Evolutionary conservation across 2,797 vertebrate species (phyloP).

Genomic region (Channallabes apus): DNA sequence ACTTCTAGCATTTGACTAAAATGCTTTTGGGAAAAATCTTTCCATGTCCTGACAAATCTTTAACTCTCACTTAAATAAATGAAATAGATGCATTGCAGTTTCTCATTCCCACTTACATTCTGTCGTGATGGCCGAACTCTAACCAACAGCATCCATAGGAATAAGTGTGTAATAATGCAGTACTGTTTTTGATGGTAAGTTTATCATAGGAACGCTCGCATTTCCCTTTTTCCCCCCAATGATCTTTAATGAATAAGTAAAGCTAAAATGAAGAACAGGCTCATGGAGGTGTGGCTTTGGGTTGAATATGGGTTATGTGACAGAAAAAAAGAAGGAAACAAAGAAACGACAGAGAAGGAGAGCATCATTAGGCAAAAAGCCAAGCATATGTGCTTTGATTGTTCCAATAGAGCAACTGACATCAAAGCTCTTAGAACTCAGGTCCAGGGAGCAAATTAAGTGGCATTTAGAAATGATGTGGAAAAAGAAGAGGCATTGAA

Average conservation of each 20-base stretch:
- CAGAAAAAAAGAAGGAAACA: not conserved
- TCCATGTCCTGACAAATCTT: not conserved
- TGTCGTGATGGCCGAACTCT: constrained; percentile 43
- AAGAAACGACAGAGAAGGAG: constrained; percentile 2
- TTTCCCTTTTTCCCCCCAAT: constrained; percentile 16
- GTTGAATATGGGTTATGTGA: not conserved
- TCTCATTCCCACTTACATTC: constrained; percentile 31
- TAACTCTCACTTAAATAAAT: not conserved
- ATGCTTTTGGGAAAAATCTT: not conserved
- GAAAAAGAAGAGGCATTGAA: constrained; percentile 35
- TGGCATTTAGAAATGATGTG: constrained; percentile 45
- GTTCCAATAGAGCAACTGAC: constrained; percentile 42
- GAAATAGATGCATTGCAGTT: constrained; percentile 11
- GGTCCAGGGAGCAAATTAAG: constrained; percentile 44
- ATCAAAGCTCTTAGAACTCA: constrained; percentile 50
- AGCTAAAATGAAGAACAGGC: constrained; percentile 5
- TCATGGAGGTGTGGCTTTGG: constrained; percentile 7
- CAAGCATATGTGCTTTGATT: constrained; percentile 24
- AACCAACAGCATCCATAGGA: constrained; percentile 39
- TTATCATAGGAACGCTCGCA: constrained; percentile 14
- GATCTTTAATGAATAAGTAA: constrained; percentile 21
- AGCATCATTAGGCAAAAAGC: constrained; percentile 51
- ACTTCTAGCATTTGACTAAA: not conserved
- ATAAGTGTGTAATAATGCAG: constrained; percentile 47
- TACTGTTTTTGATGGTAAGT: constrained; percentile 37